A percentile compares a stretch with the other conserved stretches of the same genome.
phyloP scores from a whole-genome alignment of 2,113 vertebrate genomes.

The Seriola rivoliana region DNA sequence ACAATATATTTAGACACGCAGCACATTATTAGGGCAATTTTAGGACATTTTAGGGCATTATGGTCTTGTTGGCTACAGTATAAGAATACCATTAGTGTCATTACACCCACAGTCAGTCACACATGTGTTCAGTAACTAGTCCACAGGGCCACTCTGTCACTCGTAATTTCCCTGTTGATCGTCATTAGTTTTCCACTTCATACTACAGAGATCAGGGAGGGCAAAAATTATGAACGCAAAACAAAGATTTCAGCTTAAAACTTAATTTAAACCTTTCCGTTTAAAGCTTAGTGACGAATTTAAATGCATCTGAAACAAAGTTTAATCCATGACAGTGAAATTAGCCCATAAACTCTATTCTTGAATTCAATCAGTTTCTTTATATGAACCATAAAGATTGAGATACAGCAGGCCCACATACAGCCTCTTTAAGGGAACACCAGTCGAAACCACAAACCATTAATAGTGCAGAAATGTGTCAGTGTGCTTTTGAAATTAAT shows the following conservation, averaged over 20 bases:
- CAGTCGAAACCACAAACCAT: slow-evolving; percentile 75
- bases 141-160: slow-evolving; percentile 52
- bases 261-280: slow-evolving; percentile 13
- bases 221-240: slow-evolving; percentile 1
- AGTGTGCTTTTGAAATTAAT: slow-evolving; percentile 83
- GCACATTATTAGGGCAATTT: neutral
- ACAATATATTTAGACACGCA: neutral
- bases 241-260: slow-evolving; percentile 17
- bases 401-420: slow-evolving; percentile 63
- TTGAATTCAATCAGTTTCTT: slow-evolving; percentile 59
- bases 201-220: slow-evolving; percentile 34
- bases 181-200: slow-evolving; percentile 56
- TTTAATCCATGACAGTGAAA: slow-evolving; percentile 44
- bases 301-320: slow-evolving; percentile 43
- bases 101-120: slow-evolving; percentile 6
- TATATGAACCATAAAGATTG: slow-evolving; percentile 58
- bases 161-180: slow-evolving; percentile 42
- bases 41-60: neutral
- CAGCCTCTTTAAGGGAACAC: slow-evolving; percentile 69
- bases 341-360: slow-evolving; percentile 62
- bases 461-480: slow-evolving; percentile 77
- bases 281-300: slow-evolving; percentile 26
- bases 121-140: slow-evolving; percentile 32
- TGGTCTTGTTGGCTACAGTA: slow-evolving; percentile 3
- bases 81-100: slow-evolving; percentile 26